A percentile compares a stretch with the other conserved stretches of the same genome.
Evolutionary conservation across 2,888 invertebrate species (phyloP).

Genomic region (Gastracanthus pulcherrimus): DNA sequence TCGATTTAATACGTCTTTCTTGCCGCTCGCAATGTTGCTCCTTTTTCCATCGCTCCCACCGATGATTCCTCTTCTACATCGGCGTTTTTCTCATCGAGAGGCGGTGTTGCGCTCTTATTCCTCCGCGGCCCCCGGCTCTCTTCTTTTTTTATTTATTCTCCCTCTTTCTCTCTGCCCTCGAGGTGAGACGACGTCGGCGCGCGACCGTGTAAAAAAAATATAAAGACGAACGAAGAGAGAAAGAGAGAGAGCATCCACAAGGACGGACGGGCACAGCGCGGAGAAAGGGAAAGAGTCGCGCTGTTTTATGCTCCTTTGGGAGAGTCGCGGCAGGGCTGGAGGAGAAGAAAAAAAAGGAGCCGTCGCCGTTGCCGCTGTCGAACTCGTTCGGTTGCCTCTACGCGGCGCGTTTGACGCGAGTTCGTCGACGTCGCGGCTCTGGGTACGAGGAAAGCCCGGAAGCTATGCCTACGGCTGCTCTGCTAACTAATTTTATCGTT

Average conservation of each 20-base stretch:
- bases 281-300: conserved; percentile 45
- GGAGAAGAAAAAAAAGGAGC: neutral
- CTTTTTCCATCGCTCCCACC: neutral
- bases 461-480: too few species aligned
- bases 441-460: neutral
- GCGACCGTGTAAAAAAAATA: neutral
- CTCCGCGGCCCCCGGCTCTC: neutral
- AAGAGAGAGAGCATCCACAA: neutral
- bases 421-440: too few species aligned
- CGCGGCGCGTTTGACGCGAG: neutral
- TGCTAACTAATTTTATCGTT: neutral
- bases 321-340: neutral
- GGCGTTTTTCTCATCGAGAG: conserved; percentile 9
- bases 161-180: neutral
- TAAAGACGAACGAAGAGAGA: conserved; percentile 19
- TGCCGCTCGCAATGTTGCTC: neutral
- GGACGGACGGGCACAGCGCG: too few species aligned
- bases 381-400: conserved; percentile 25
- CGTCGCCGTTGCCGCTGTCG: conserved; percentile 20
- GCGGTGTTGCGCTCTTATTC: conserved; percentile 5
- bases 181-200: conserved; percentile 11
- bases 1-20: conserved; percentile 24
- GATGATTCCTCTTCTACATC: conserved; percentile 22
- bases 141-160: neutral
- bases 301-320: neutral